phyloP scores from a whole-genome alignment of 2,797 vertebrate genomes.

The Pangasius krempfi region DNA sequence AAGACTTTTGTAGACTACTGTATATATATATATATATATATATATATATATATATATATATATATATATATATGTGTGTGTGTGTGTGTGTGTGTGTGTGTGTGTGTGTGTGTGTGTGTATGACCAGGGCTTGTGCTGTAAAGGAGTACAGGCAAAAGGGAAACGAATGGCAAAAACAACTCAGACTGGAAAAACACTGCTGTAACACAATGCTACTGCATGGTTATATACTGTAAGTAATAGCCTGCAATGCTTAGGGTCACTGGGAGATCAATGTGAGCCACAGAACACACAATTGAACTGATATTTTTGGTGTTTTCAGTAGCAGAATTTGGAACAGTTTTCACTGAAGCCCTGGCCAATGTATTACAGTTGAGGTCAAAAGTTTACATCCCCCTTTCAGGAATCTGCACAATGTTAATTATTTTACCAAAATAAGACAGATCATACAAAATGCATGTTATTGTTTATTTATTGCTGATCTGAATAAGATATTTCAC shows the following conservation, averaged over 20 bases:
- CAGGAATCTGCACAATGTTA: too few species aligned
- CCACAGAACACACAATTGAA: neutral
- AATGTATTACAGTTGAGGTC: neutral
- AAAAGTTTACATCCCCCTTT: too few species aligned
- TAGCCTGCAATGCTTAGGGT: neutral
- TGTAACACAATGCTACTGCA: neutral
- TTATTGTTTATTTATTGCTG: too few species aligned
- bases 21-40: too few species aligned
- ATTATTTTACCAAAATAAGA: too few species aligned
- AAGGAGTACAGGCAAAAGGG: neutral
- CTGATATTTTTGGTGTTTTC: neutral
- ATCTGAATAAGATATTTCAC: too few species aligned
- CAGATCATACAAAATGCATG: too few species aligned
- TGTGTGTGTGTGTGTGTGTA: too few species aligned
- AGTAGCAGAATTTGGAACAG: neutral
- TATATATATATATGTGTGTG: too few species aligned
- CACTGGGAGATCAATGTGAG: neutral
- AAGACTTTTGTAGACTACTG: too few species aligned
- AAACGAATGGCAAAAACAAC: neutral
- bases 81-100: too few species aligned
- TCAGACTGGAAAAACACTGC: neutral
- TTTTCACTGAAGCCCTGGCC: neutral
- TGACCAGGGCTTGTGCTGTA: neutral
- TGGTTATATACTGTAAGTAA: conserved; percentile 20
- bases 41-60: too few species aligned